Conservation (phyloP, 2,113 vertebrate genomes). For the Rhizomys pruinosus region DNA sequence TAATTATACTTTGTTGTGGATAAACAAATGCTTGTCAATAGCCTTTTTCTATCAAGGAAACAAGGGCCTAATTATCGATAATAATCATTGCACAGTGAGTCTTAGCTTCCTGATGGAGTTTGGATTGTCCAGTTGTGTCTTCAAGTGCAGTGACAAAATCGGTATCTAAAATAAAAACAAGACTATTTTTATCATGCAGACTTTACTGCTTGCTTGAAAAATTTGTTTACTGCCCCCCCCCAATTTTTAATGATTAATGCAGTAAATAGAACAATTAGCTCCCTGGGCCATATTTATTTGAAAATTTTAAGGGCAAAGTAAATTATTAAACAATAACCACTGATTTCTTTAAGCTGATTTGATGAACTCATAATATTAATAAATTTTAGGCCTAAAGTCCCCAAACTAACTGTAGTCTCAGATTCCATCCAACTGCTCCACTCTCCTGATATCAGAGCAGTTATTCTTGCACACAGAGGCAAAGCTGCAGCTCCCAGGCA, state of each 20-base stretch:
- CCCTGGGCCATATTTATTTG: constrained; percentile 40
- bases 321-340: constrained; percentile 70
- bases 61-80: constrained; percentile 91
- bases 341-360: constrained; percentile 65
- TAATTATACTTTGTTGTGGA: constrained; percentile 93
- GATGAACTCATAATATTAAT: constrained; percentile 76
- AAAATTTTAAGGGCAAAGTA: constrained; percentile 50
- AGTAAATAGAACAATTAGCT: constrained; percentile 72
- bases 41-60: constrained; percentile 92
- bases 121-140: constrained; percentile 90
- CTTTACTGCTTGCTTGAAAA: constrained; percentile 89
- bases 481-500: constrained; percentile 58
- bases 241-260: constrained; percentile 71
- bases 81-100: constrained; percentile 90
- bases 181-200: constrained; percentile 92
- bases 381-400: constrained; percentile 67
- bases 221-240: constrained; percentile 84
- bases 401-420: constrained; percentile 64
- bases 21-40: constrained; percentile 93
- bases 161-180: constrained; percentile 92
- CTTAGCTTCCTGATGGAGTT: constrained; percentile 91
- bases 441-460: constrained; percentile 42
- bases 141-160: constrained; percentile 91
- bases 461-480: constrained; percentile 46
- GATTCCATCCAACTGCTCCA: constrained; percentile 51